phyloP scores from a whole-genome alignment of 2,797 vertebrate genomes.

The Myotis pilosus region DNA sequence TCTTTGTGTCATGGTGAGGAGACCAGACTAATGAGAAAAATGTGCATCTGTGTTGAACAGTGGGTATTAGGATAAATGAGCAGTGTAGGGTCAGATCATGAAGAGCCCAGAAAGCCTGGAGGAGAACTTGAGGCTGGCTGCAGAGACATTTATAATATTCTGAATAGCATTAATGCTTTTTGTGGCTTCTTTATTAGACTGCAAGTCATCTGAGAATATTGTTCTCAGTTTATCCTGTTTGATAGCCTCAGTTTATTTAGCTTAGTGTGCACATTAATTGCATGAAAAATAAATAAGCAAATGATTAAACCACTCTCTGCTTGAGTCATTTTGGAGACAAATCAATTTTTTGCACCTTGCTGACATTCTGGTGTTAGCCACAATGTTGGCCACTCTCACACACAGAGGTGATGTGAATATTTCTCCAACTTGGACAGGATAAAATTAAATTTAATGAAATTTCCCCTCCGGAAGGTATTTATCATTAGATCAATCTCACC shows the following conservation, averaged over 20 bases:
- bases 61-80: background rate
- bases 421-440: background rate
- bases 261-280: background rate
- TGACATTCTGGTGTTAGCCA: background rate
- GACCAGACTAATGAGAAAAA: background rate
- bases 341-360: background rate
- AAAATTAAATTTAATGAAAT: conserved; percentile 52
- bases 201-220: background rate
- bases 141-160: background rate
- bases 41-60: background rate
- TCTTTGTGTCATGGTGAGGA: background rate
- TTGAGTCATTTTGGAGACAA: background rate
- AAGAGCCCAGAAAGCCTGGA: background rate
- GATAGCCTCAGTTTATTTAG: background rate
- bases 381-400: background rate
- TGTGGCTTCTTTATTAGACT: background rate
- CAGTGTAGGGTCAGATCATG: background rate
- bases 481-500: conserved; percentile 18
- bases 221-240: background rate
- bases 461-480: background rate
- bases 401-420: background rate
- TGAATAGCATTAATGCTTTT: background rate
- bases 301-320: background rate
- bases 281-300: conserved; percentile 41
- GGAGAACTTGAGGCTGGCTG: background rate